Conservation (phyloP, 2,797 vertebrate species). For the Eidolon dupreanum region DNA sequence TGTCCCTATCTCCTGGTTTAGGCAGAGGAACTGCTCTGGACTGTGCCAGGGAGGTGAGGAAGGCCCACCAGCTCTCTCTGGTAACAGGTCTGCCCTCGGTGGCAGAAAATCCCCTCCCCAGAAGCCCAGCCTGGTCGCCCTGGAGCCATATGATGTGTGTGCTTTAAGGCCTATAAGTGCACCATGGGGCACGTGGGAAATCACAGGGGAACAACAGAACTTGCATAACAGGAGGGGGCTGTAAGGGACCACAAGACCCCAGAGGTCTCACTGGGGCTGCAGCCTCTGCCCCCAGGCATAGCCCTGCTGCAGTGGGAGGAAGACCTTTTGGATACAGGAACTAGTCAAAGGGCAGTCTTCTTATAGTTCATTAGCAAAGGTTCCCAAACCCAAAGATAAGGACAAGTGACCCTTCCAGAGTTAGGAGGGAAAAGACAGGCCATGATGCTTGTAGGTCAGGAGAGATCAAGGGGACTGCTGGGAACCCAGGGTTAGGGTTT, state of each 20-base stretch:
- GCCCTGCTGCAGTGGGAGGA: not conserved
- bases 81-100: not conserved
- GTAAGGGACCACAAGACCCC: not conserved
- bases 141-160: accelerated
- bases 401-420: not conserved
- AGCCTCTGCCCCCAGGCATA: not conserved
- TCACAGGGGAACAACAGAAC: not conserved
- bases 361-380: not conserved
- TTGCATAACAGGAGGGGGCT: accelerated
- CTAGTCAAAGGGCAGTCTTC: accelerated
- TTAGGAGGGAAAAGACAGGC: not conserved
- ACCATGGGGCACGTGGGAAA: not conserved
- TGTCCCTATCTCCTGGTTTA: not conserved
- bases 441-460: not conserved
- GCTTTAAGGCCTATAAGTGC: not conserved
- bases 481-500: not conserved
- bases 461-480: not conserved
- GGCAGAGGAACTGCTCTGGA: not conserved
- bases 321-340: not conserved
- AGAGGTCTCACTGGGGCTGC: no score
- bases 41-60: not conserved
- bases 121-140: not conserved
- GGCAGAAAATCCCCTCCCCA: not conserved
- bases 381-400: not conserved
- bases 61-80: not conserved